These are phyloP conservation scores for Pyrgilauda ruficollis DNA, from an alignment of 2,113 vertebrate genomes.

Conservation along the genomic window DNA sequence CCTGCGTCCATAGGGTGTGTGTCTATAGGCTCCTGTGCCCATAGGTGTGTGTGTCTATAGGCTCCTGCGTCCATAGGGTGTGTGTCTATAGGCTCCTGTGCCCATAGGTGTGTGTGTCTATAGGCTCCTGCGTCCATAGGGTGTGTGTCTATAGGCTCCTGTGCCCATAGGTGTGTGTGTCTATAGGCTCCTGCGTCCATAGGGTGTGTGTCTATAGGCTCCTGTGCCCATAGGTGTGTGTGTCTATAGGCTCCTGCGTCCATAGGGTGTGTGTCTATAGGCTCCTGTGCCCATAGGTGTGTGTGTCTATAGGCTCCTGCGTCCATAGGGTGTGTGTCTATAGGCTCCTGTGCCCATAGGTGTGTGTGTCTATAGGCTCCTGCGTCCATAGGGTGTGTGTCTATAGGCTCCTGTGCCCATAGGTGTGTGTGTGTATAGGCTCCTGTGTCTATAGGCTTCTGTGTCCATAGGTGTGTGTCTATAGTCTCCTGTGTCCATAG, in stretches of 20 bases:
- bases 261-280: not conserved
- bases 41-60: not conserved
- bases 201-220: not conserved
- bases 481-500: rapidly evolving
- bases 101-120: not conserved
- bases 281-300: rapidly evolving
- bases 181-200: not conserved
- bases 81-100: rapidly evolving
- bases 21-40: no score
- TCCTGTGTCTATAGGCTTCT: rapidly evolving
- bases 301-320: rapidly evolving
- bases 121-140: rapidly evolving
- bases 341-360: rapidly evolving
- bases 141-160: rapidly evolving
- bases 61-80: rapidly evolving
- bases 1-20: not conserved
- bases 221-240: not conserved
- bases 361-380: not conserved
- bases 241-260: rapidly evolving
- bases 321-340: not conserved
- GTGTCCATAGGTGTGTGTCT: not conserved
- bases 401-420: not conserved
- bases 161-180: not conserved
- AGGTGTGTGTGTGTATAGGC: not conserved
- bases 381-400: not conserved